Evolutionary conservation across 1,140 invertebrate genomes (phyloP), one percentile per base, ranked within the genome.

Genomic region (Diploscapter pachys): DNA sequence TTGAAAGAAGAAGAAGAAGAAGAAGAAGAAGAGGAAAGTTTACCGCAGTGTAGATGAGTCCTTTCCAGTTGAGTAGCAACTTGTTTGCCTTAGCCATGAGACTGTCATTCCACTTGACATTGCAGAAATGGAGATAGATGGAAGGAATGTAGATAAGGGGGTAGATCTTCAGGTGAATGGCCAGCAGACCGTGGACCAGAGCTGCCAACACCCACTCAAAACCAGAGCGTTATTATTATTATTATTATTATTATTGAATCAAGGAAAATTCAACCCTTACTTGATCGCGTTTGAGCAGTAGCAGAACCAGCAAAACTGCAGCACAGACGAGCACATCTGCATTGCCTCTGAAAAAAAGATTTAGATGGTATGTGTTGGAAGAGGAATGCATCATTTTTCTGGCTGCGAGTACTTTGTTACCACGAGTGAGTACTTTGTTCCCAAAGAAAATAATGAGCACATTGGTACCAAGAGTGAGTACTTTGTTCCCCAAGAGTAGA

Each of bases 121-220:
- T 48, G 3, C 65, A 74, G 4, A 93, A 84, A 75, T 90, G 90
- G 11, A 93, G 87, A 85, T 92, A 96, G 86, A 95, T 90, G 0
- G 92, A 90, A 53, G 96, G 87, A 80, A 91, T 92, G 85, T 95
- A 97, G 0, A 91, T 91, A 5, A 97, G 81, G 3, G 96, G 95
- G 87, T 98, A 99, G 0, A 98, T 87, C 79, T 96, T 91, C 65
- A 98, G 90, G 89, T 99, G 96, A 80, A 98, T 91, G 0, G 94
- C 90, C 8, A 96, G 81, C 0, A 71, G 66, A 52, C 92, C 95
- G 83, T 94, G 91, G 4, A 92, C 83, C 4, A 94, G 73, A 3
- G 93, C 94, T 4, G 93, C 89, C 1, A 90, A 63, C 63, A 85
- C 54, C 64, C 71, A 81, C 49, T 78, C n/a, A 31, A 31, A 8